Conservation (phyloP, 2,888 invertebrate genomes). For the Salticus scenicus region DNA sequence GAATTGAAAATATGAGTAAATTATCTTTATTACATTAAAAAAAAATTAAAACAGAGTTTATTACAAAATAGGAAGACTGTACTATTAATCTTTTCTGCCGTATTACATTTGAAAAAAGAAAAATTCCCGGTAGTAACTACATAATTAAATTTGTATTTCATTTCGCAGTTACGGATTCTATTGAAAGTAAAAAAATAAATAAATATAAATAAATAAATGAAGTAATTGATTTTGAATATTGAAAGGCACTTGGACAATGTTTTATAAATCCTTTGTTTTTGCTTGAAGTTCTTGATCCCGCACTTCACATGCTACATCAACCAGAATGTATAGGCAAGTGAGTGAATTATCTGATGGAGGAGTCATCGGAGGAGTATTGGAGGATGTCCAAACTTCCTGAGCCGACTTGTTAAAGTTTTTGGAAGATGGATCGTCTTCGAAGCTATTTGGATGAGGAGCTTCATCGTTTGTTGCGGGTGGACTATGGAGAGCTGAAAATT, state of each 20-base stretch:
- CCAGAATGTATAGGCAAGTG: conserved; percentile 71
- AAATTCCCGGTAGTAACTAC: too few relatives aligned
- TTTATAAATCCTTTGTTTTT: conserved; percentile 4
- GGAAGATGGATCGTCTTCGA: too few relatives aligned
- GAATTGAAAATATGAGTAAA: too few relatives aligned
- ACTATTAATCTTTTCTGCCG: too few relatives aligned
- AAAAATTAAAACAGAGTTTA: too few relatives aligned
- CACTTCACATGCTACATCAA: conserved; percentile 69
- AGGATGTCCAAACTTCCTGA: conserved; percentile 45
- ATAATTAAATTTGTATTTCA: background rate
- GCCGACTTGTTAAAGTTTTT: conserved; percentile 44
- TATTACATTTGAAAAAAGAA: background rate
- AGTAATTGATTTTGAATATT: too few relatives aligned
- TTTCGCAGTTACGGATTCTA: background rate
- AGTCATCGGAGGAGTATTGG: conserved; percentile 55
- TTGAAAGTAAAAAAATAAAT: conserved; percentile 5
- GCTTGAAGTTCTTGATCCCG: conserved; percentile 43
- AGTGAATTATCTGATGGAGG: conserved; percentile 63
- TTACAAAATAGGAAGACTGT: too few relatives aligned
- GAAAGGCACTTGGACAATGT: conserved; percentile 62
- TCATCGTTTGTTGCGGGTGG: too few relatives aligned
- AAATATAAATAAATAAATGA: background rate
- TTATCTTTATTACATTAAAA: too few relatives aligned
- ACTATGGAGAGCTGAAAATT: background rate
- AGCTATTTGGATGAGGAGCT: too few relatives aligned